Conservation (phyloP, 2,888 invertebrate genomes). For the Poecilobothrus nobilitatus region DNA sequence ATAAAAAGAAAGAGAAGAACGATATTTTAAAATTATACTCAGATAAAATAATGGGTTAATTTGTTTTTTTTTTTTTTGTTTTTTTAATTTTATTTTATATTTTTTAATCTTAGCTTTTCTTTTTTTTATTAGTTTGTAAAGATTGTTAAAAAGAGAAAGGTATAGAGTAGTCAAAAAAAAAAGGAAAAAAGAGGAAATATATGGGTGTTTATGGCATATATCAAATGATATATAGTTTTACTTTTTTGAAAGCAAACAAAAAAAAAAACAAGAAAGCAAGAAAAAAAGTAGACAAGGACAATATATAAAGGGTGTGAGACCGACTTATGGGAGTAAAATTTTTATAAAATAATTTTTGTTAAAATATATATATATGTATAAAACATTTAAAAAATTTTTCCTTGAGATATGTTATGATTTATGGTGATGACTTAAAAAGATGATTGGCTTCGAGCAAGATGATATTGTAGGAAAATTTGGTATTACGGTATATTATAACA, state of each 20-base stretch:
- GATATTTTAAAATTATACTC: background rate
- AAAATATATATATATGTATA: background rate
- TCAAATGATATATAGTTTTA: too few relatives aligned
- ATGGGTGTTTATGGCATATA: too few relatives aligned
- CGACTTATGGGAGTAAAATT: too few relatives aligned
- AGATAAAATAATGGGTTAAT: slow-evolving; percentile 1
- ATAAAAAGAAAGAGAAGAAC: background rate
- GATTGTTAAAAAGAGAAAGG: background rate
- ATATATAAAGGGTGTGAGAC: too few relatives aligned
- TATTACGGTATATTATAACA: too few relatives aligned
- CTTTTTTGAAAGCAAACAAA: too few relatives aligned
- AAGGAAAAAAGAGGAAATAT: too few relatives aligned
- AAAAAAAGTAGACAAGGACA: too few relatives aligned
- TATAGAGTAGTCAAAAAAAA: too few relatives aligned
- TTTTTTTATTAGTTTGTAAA: too few relatives aligned
- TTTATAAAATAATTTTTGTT: background rate
- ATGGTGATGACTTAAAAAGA: slow-evolving; percentile 3
- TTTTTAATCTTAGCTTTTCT: background rate
- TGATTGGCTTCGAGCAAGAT: slow-evolving; percentile 4
- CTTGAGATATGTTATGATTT: slow-evolving; percentile 4
- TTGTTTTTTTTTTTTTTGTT: background rate
- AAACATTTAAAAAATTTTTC: background rate
- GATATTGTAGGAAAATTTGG: background rate
- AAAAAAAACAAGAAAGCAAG: too few relatives aligned
- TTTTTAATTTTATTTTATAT: background rate